Evolutionary conservation across 2,113 vertebrate species (phyloP).

Genomic region (Phalacrocorax carbo): DNA sequence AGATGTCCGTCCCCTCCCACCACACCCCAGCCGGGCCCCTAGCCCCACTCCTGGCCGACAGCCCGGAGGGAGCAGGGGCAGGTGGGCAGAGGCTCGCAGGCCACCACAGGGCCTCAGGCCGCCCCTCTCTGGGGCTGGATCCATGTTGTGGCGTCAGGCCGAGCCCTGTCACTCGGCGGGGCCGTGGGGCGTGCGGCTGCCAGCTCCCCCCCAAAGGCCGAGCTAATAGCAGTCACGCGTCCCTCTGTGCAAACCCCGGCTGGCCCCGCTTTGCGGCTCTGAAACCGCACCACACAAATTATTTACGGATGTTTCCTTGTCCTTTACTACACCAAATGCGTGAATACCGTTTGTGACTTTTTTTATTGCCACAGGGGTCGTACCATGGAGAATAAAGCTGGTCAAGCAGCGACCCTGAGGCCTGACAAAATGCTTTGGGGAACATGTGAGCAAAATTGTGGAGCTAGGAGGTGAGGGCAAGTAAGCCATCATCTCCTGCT

Average conservation of each 20-base stretch:
- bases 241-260: fast-evolving
- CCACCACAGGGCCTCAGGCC: too few species aligned
- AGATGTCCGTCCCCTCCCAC: fast-evolving
- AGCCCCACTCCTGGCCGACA: background rate
- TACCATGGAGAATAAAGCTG: background rate
- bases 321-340: background rate
- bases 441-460: fast-evolving
- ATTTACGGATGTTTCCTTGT: background rate
- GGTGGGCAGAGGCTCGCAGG: background rate
- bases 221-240: too few species aligned
- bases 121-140: too few species aligned
- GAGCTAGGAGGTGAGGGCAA: background rate
- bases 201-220: fast-evolving
- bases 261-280: background rate
- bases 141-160: fast-evolving
- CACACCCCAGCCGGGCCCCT: background rate
- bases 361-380: fast-evolving
- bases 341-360: background rate
- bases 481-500: fast-evolving
- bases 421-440: background rate
- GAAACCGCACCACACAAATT: fast-evolving
- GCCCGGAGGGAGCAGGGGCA: background rate
- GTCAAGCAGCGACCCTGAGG: background rate
- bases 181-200: too few species aligned
- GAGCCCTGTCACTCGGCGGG: fast-evolving